These are phyloP conservation scores for Matsumyia berberina DNA, from an alignment of 2,888 invertebrate genomes.

Conservation along the genomic window DNA sequence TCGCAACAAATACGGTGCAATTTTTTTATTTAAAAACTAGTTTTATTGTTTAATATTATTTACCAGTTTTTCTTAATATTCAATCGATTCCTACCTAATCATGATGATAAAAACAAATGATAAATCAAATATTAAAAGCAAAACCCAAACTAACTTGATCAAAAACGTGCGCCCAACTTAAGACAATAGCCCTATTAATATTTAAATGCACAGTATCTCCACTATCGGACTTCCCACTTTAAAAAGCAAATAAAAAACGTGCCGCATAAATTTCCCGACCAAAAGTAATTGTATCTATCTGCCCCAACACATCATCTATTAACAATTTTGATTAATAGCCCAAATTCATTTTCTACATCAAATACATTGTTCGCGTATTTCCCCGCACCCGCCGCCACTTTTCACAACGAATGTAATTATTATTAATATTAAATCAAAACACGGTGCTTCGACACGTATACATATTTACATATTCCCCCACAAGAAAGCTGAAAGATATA, in stretches of 20 bases:
- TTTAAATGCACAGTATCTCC: not conserved
- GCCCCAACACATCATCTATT: slow-evolving; percentile 31
- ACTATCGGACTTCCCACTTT: slow-evolving; percentile 15
- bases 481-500: slow-evolving; percentile 41
- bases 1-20: too few relatives aligned
- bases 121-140: slow-evolving; percentile 10
- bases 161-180: slow-evolving; percentile 15
- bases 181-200: slow-evolving; percentile 6
- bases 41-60: not conserved
- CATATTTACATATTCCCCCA: slow-evolving; percentile 57
- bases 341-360: slow-evolving; percentile 59
- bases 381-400: not conserved
- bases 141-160: not conserved
- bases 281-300: slow-evolving; percentile 26
- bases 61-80: not conserved
- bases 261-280: slow-evolving; percentile 41
- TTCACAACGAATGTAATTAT: slow-evolving; percentile 56
- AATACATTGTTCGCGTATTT: slow-evolving; percentile 40
- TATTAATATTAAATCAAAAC: slow-evolving; percentile 62
- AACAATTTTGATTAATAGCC: slow-evolving; percentile 63
- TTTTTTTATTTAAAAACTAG: too few relatives aligned
- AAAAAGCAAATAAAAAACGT: slow-evolving; percentile 16
- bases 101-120: slow-evolving; percentile 6
- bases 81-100: not conserved
- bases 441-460: slow-evolving; percentile 38